Base-by-base conservation (phyloP, 2,113 vertebrate species). In the Triplophysa dalaica region DNA sequence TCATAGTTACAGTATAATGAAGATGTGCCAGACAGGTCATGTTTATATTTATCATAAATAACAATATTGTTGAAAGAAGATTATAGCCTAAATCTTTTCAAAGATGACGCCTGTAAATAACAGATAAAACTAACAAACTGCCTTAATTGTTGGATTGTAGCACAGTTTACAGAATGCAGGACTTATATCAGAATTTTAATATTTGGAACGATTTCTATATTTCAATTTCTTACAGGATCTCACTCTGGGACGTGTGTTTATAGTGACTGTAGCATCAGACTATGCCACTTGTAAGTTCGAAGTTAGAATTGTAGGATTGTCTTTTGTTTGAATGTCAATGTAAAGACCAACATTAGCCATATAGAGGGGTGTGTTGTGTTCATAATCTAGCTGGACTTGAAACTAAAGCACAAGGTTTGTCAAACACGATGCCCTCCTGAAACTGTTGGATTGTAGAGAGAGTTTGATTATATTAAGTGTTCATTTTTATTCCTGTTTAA, bases 71-170 rank as follows among this genome's bases (percentile, higher is more conserved):
- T 62, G 1, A 61, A 12, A 61, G 29, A 29, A 41, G 45, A 26
- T 19, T 6, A 61, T 2, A 24, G 12, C 8, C 14, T 2, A 21
- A 58, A 58, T 72, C 1, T 54, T 45, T 38, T 48, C 48, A 2
- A 48, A 10, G 38, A 29, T 19, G 9, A 54, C 52, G 48, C 50
- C 52, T 72, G 50, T 72, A 52, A 48, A 68, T 68, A 69, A 56
- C 4, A n/a, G 17, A 24, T 43, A 22, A 14, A 58, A 41, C 33
- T 10, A 73, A 60, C 11, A 38, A 72, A 38, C 52, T 74, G 70
- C 70, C 56, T 61, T 74, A 43, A 41, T 17, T 74, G 29, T 73
- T 73, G 33, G 21, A 74, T 52, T 61, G 70, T 74, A 74, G 70
- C 70, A 60, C 33, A 52, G 70, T 60, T 73, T 73, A 73, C 70